A percentile compares a stretch with the other conserved stretches of the same genome.
Conservation (phyloP, 2,888 invertebrate genomes). For the Meiosimyza platycephala region DNA sequence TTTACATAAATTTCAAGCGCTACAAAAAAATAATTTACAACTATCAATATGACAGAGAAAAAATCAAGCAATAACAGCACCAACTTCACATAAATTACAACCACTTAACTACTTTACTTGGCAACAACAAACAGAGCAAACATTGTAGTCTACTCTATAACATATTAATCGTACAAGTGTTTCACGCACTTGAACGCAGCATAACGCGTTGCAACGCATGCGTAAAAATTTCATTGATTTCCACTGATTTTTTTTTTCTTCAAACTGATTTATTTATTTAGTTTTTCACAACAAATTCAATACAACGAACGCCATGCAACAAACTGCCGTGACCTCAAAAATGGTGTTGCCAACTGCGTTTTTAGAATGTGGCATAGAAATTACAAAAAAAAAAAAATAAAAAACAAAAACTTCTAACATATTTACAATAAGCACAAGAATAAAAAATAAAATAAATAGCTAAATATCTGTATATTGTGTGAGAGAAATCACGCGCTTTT, state of each 20-base stretch:
- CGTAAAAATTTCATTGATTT: slow-evolving; percentile 10
- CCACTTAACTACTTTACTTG: background rate
- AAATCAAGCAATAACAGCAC: background rate
- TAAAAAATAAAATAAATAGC: background rate
- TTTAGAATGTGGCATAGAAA: background rate
- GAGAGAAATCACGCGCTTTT: too few species aligned
- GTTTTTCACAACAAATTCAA: too few species aligned
- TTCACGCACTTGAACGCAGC: slow-evolving; percentile 8
- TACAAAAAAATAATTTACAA: background rate
- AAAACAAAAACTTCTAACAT: background rate
- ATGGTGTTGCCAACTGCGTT: slow-evolving; percentile 7
- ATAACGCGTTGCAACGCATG: background rate
- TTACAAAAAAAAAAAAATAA: background rate
- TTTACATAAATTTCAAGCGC: too few species aligned
- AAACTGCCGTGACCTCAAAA: slow-evolving; percentile 14
- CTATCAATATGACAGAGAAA: background rate
- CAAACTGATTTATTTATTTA: background rate
- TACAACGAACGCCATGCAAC: too few species aligned
- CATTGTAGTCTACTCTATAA: background rate
- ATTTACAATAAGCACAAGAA: background rate
- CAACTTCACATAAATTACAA: background rate
- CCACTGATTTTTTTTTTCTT: background rate
- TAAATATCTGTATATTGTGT: background rate
- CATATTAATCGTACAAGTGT: background rate
- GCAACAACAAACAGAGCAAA: background rate